phyloP scores from a whole-genome alignment of 2,113 vertebrate species.

The Holacanthus passer region DNA sequence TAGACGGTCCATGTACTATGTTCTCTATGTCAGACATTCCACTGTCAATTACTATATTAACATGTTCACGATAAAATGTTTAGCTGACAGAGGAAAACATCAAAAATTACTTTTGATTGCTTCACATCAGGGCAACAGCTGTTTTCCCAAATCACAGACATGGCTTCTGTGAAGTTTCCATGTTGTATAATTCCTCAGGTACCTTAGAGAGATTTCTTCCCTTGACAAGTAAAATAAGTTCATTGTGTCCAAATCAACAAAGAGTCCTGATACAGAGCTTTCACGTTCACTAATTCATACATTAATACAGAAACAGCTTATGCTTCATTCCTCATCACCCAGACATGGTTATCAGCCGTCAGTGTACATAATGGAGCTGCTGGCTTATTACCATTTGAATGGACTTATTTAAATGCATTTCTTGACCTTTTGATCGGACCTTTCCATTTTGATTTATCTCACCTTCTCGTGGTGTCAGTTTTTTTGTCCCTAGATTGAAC shows the following conservation, averaged over 20 bases:
- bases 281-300: slow-evolving; percentile 14
- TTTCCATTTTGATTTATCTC: background rate
- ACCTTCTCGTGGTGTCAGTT: background rate
- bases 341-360: slow-evolving; percentile 17
- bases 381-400: slow-evolving; percentile 39
- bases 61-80: background rate
- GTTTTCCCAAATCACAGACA: background rate
- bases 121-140: background rate
- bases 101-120: too few relatives aligned
- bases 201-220: too few relatives aligned
- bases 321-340: background rate
- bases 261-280: background rate
- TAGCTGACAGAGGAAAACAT: too few relatives aligned
- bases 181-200: background rate
- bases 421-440: background rate
- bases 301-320: background rate
- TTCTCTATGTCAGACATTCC: background rate
- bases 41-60: background rate
- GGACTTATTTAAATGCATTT: slow-evolving; percentile 8
- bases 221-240: background rate
- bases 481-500: background rate
- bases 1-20: background rate
- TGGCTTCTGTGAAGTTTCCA: background rate
- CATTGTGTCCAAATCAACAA: background rate
- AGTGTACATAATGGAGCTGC: slow-evolving; percentile 5